Percentiles rank a stretch among this genome's conserved stretches.
phyloP scores from a whole-genome alignment of 2,797 vertebrate genomes.

The Peromyscus nudipes region DNA sequence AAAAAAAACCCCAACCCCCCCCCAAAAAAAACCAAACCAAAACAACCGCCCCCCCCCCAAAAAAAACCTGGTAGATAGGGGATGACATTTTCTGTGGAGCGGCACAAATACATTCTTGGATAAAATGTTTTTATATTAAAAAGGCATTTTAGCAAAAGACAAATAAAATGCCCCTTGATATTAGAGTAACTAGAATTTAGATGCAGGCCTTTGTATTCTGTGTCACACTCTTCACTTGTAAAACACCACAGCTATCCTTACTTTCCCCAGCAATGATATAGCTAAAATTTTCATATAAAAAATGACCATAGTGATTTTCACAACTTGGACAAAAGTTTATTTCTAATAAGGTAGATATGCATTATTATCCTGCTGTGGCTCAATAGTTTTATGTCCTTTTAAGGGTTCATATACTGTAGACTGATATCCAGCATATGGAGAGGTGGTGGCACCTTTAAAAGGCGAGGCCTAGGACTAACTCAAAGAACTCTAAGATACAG shows the following conservation, averaged over 20 bases:
- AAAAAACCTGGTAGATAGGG: neutral
- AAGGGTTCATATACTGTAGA: neutral
- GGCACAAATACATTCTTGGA: slow-evolving; percentile 1
- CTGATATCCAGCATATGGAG: neutral
- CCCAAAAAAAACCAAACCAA: too few relatives aligned
- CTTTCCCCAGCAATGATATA: neutral
- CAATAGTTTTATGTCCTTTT: neutral
- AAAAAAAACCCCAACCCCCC: too few relatives aligned
- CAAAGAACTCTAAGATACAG: neutral
- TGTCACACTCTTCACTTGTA: neutral
- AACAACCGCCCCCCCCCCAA: too few relatives aligned
- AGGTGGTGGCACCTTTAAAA: neutral
- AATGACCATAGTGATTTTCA: slow-evolving; percentile 44
- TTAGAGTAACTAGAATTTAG: slow-evolving; percentile 33
- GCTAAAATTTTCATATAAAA: slow-evolving; percentile 18
- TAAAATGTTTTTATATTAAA: slow-evolving; percentile 35
- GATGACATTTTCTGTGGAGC: slow-evolving; percentile 23
- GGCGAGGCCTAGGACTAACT: neutral
- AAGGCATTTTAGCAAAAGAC: neutral
- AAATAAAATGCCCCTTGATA: slow-evolving; percentile 30
- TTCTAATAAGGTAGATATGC: neutral
- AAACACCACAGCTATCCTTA: neutral
- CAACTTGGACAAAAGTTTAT: neutral
- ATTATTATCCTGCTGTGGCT: neutral
- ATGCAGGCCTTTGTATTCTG: neutral